These are phyloP conservation scores for Bursaphelenchus okinawaensis DNA, from an alignment of 2,888 invertebrate genomes.

Conservation along the genomic window DNA sequence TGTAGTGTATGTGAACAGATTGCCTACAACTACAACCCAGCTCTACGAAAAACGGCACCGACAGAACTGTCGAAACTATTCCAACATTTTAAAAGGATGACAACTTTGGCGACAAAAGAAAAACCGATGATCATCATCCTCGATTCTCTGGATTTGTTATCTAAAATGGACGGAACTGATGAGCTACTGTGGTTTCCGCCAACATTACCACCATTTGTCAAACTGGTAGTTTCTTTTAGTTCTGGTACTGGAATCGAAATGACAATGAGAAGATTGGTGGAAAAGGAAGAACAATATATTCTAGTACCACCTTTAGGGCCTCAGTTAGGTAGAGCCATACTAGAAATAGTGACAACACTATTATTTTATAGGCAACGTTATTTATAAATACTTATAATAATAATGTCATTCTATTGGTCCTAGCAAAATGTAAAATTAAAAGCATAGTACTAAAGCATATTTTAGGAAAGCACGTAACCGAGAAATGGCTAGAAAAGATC, in stretches of 20 bases:
- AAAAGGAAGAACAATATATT: conserved; percentile 79
- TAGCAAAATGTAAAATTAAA: too few relatives aligned
- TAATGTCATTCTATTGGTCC: too few relatives aligned
- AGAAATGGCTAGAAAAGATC: conserved; percentile 80
- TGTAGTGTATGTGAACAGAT: conserved; percentile 88
- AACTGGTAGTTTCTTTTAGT: conserved; percentile 42
- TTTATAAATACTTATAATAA: too few relatives aligned
- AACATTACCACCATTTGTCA: conserved; percentile 67
- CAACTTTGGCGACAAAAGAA: conserved; percentile 74
- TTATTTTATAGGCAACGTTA: too few relatives aligned
- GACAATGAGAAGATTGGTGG: conserved; percentile 68
- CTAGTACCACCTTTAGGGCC: conserved; percentile 76
- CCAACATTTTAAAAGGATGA: conserved; percentile 86
- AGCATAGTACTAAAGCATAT: conserved; percentile 9
- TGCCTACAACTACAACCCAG: conserved; percentile 45
- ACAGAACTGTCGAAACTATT: conserved; percentile 91
- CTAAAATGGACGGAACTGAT: conserved; percentile 85
- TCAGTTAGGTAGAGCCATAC: conserved; percentile 8
- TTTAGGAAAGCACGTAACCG: conserved; percentile 74
- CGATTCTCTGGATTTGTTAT: conserved; percentile 93
- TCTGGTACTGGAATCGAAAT: conserved; percentile 41
- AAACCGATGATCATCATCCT: conserved; percentile 79
- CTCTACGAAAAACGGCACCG: conserved; percentile 85
- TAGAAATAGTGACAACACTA: too few relatives aligned
- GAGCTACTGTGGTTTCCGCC: conserved; percentile 94